phyloP scores from a whole-genome alignment of 2,888 invertebrate species.

The Ametastegia equiseti region DNA sequence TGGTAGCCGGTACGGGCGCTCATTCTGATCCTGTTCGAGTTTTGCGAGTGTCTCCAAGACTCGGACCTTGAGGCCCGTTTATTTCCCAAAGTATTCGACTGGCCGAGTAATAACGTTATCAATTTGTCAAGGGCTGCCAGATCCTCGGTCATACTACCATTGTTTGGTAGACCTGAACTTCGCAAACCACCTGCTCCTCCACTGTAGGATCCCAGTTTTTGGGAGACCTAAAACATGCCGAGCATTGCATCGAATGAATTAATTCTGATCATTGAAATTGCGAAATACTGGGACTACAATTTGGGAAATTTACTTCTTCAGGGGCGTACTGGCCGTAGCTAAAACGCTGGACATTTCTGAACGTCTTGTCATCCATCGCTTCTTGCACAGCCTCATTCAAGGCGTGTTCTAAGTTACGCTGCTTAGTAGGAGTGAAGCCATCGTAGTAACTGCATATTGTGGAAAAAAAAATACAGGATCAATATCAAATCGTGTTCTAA shows the following conservation, averaged over 20 bases:
- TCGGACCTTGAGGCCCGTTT: constrained; percentile 14
- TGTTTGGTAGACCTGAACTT: constrained; percentile 73
- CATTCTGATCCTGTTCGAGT: constrained; percentile 11
- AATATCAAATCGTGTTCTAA: neutral
- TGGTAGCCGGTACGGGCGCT: constrained; percentile 27
- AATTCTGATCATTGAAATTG: no score
- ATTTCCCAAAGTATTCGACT: constrained; percentile 63
- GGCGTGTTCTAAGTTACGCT: constrained; percentile 79
- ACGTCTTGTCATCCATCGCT: constrained; percentile 83
- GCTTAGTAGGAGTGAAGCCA: constrained; percentile 72
- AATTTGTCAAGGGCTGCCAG: constrained; percentile 82
- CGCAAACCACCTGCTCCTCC: constrained; percentile 58
- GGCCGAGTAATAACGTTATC: constrained; percentile 80
- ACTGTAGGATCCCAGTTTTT: constrained; percentile 63
- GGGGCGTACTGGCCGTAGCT: constrained; percentile 85
- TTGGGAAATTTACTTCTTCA: constrained; percentile 82
- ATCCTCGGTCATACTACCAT: constrained; percentile 76
- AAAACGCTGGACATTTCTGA: constrained; percentile 84
- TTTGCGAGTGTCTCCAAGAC: constrained; percentile 31
- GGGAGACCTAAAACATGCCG: constrained; percentile 59
- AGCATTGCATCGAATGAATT: neutral
- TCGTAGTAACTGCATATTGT: constrained; percentile 76
- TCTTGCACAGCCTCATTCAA: constrained; percentile 83
- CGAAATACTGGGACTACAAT: no score
- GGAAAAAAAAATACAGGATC: neutral